Evolutionary conservation across 2,113 vertebrate genomes (phyloP).

Genomic region (Tenrec ecaudatus): DNA sequence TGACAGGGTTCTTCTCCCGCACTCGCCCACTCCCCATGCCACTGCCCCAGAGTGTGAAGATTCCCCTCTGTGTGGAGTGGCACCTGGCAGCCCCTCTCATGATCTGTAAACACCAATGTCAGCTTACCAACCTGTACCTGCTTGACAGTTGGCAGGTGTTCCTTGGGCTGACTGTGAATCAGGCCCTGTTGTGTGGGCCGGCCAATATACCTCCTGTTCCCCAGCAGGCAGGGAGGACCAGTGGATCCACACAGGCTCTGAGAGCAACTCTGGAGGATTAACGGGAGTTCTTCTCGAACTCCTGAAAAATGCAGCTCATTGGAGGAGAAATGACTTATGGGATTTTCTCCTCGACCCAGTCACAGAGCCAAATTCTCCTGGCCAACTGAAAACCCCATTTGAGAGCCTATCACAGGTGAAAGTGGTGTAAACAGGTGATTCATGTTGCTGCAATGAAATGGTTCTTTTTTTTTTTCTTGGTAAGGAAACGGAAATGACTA

Average conservation of each 20-base stretch:
- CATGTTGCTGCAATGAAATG: neutral
- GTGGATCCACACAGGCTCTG: neutral
- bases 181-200: neutral
- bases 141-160: neutral
- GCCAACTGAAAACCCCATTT: conserved; percentile 30
- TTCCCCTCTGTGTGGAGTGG: neutral
- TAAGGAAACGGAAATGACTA: neutral
- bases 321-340: conserved; percentile 11
- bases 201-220: neutral
- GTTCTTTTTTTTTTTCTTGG: neutral
- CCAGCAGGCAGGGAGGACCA: neutral
- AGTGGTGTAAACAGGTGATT: neutral
- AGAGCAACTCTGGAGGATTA: neutral
- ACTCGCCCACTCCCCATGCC: too few species aligned
- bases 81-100: neutral
- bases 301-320: neutral
- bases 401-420: conserved; percentile 12
- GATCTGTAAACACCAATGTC: neutral
- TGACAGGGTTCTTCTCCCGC: neutral
- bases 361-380: conserved; percentile 20
- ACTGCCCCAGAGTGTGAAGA: neutral
- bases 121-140: neutral
- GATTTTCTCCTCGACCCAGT: conserved; percentile 17
- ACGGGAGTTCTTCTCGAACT: neutral
- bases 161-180: neutral